Evolutionary conservation across 2,797 vertebrate species (phyloP).

Genomic region (Pteronotus mesoamericanus): DNA sequence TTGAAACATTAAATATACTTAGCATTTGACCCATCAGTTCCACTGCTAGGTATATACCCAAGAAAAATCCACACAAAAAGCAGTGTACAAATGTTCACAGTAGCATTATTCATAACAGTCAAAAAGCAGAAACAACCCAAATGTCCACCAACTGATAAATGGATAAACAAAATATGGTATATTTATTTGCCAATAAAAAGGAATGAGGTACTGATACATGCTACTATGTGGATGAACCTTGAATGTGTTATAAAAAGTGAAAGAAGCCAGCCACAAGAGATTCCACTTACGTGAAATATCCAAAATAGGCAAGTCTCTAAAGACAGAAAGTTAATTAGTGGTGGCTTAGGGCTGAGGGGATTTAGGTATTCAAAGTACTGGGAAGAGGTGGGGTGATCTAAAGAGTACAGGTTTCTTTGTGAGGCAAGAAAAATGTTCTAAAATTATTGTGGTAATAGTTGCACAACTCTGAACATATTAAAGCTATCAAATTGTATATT

Average conservation of each 20-base stretch:
- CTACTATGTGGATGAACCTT: not conserved
- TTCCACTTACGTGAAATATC: not conserved
- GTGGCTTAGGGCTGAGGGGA: not conserved
- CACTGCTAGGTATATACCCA: not conserved
- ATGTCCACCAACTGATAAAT: not conserved
- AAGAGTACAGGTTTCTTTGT: not conserved
- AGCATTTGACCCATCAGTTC: not conserved
- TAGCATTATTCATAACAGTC: not conserved
- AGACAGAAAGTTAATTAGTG: not conserved
- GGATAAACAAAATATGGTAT: not conserved
- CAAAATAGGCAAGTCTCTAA: not conserved
- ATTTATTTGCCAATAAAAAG: not conserved
- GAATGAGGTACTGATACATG: not conserved
- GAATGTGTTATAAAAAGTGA: not conserved
- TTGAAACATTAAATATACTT: not conserved
- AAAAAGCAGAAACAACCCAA: not conserved
- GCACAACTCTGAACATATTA: not conserved
- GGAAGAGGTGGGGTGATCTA: not conserved
- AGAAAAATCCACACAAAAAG: not conserved
- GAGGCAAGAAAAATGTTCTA: constrained; percentile 1
- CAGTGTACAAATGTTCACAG: not conserved
- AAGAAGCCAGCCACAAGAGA: not conserved
- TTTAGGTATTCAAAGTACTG: not conserved
- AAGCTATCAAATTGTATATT: not conserved
- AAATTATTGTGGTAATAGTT: not conserved